These are phyloP conservation scores for Tenualosa ilisha DNA, from an alignment of 2,797 vertebrate genomes.

Conservation along the genomic window DNA sequence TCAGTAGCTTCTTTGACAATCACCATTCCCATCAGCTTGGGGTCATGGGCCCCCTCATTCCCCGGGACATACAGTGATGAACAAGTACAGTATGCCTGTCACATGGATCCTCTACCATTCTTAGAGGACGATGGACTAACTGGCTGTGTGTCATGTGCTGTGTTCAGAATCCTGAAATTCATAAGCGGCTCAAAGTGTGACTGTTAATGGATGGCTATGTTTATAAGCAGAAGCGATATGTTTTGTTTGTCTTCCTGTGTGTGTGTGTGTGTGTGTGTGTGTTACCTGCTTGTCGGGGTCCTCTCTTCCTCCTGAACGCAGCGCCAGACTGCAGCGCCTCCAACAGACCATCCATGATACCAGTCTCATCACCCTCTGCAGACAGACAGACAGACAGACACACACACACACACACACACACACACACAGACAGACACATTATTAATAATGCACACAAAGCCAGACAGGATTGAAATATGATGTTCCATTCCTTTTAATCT, in stretches of 20 bases:
- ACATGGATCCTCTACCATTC: no score
- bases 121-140: background rate
- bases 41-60: background rate
- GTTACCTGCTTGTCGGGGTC: slow-evolving; percentile 79
- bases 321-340: slow-evolving; percentile 81
- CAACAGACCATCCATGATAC: slow-evolving; percentile 82
- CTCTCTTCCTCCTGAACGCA: slow-evolving; percentile 82
- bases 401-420: slow-evolving; percentile 9
- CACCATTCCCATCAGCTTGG: no score
- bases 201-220: background rate
- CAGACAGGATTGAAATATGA: background rate
- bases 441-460: slow-evolving; percentile 26
- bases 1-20: background rate
- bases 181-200: no score
- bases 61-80: background rate
- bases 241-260: background rate
- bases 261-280: slow-evolving; percentile 24
- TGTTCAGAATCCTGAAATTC: background rate
- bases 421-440: background rate
- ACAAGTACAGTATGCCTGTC: no score
- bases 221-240: background rate
- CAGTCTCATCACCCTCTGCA: slow-evolving; percentile 78
- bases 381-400: background rate
- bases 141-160: background rate
- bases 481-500: background rate